Conservation (phyloP, 2,113 vertebrate species). For the Kryptolebias marmoratus region DNA sequence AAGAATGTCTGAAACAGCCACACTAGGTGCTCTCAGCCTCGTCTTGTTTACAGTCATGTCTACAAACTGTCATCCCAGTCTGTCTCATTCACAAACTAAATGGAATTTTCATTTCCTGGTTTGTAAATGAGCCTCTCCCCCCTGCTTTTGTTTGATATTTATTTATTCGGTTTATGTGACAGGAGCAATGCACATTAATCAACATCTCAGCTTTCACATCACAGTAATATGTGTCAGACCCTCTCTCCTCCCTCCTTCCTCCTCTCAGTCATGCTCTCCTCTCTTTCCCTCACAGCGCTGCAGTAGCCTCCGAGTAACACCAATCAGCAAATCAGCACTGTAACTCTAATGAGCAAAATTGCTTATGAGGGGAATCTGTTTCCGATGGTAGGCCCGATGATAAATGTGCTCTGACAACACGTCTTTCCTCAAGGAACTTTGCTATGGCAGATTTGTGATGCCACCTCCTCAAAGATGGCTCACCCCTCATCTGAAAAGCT, state of each 20-base stretch:
- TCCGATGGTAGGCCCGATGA: constrained; percentile 73
- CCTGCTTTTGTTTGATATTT: constrained; percentile 70
- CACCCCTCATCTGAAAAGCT: constrained; percentile 46
- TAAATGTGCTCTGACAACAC: constrained; percentile 80
- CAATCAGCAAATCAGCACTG: constrained; percentile 74
- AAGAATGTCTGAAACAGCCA: constrained; percentile 33
- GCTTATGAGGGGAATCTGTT: constrained; percentile 81
- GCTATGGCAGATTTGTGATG: constrained; percentile 72
- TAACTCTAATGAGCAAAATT: constrained; percentile 79
- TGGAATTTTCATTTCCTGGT: constrained; percentile 74
- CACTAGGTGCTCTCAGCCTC: constrained; percentile 42
- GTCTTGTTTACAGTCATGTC: constrained; percentile 56
- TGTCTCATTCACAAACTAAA: constrained; percentile 61
- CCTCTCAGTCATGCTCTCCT: constrained; percentile 21
- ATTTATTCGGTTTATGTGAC: constrained; percentile 76
- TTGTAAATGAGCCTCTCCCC: constrained; percentile 65
- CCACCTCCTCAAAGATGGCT: constrained; percentile 62
- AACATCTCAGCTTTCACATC: constrained; percentile 73
- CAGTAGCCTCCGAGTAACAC: constrained; percentile 59
- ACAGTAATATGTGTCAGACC: constrained; percentile 67
- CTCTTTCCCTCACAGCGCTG: constrained; percentile 34
- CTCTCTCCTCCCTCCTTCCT: constrained; percentile 21
- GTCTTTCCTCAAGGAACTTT: constrained; percentile 78
- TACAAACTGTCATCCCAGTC: constrained; percentile 56
- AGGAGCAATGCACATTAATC: constrained; percentile 74